These are phyloP conservation scores for Archips xylosteana DNA, from an alignment of 2,888 invertebrate genomes.

Conservation along the genomic window DNA sequence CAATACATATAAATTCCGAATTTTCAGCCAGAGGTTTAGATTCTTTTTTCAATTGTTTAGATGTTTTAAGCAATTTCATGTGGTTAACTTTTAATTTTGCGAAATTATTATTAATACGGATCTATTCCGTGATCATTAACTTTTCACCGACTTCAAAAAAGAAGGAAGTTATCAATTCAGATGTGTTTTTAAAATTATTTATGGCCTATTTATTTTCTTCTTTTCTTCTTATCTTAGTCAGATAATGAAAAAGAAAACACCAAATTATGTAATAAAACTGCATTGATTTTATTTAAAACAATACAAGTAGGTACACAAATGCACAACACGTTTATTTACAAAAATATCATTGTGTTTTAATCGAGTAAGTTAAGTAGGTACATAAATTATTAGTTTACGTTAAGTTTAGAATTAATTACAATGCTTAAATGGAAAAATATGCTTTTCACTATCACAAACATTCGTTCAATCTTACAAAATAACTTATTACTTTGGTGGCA, in stretches of 20 bases:
- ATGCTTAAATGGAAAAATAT: conserved; percentile 66
- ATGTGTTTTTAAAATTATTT: no score
- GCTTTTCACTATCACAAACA: conserved; percentile 45
- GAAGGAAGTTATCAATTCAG: no score
- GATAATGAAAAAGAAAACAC: background rate
- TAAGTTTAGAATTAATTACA: conserved; percentile 54
- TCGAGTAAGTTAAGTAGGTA: conserved; percentile 47
- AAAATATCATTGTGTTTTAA: conserved; percentile 50
- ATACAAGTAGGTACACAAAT: conserved; percentile 61
- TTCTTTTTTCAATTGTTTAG: no score
- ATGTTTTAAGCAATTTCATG: no score
- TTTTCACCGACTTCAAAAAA: no score
- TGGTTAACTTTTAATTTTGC: no score
- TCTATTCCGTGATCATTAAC: no score
- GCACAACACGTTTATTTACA: conserved; percentile 78
- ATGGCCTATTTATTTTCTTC: no score
- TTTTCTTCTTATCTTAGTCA: background rate
- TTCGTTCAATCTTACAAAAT: conserved; percentile 32
- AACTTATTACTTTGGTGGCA: background rate
- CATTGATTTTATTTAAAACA: conserved; percentile 47
- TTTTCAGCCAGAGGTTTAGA: no score
- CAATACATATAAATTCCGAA: no score
- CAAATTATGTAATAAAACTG: conserved; percentile 1
- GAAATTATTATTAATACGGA: no score
- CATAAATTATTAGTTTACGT: conserved; percentile 48